phyloP scores from a whole-genome alignment of 2,797 vertebrate genomes.

The Melanogrammus aeglefinus region DNA sequence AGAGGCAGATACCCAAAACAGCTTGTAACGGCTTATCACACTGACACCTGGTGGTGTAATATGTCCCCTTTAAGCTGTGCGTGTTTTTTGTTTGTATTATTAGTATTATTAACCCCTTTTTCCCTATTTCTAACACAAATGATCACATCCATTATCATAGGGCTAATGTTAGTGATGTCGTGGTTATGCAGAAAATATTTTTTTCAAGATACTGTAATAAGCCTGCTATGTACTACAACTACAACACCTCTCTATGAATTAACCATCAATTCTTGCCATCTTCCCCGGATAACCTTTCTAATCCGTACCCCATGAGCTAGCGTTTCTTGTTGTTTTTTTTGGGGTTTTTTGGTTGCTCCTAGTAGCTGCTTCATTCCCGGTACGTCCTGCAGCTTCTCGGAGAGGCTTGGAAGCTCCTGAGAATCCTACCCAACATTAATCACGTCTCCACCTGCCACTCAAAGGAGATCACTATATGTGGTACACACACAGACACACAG shows the following conservation, averaged over 20 bases:
- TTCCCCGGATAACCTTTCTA: background rate
- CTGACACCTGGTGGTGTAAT: too few species aligned
- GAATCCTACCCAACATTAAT: slow-evolving; percentile 87
- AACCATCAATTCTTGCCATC: too few species aligned
- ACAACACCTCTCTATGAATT: too few species aligned
- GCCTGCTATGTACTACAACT: too few species aligned
- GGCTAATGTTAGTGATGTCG: too few species aligned
- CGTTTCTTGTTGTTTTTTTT: background rate
- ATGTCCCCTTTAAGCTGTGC: too few species aligned
- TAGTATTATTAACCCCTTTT: background rate
- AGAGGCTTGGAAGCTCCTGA: slow-evolving; percentile 83
- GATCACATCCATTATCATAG: too few species aligned
- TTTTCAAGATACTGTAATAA: too few species aligned
- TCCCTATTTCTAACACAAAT: too few species aligned
- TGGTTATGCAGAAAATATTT: too few species aligned
- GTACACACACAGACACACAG: slow-evolving; percentile 55
- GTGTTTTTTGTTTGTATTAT: background rate
- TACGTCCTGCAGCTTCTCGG: slow-evolving; percentile 89
- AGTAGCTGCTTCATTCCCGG: slow-evolving; percentile 91
- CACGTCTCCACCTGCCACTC: slow-evolving; percentile 78
- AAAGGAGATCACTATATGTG: slow-evolving; percentile 90
- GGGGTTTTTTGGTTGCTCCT: slow-evolving; percentile 63
- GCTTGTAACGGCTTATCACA: too few species aligned
- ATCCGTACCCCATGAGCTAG: background rate
- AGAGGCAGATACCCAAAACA: too few species aligned